Percentiles rank a stretch among this genome's conserved stretches.
Evolutionary conservation across 2,888 invertebrate genomes (phyloP).

Genomic region (Orthonevra nobilis): DNA sequence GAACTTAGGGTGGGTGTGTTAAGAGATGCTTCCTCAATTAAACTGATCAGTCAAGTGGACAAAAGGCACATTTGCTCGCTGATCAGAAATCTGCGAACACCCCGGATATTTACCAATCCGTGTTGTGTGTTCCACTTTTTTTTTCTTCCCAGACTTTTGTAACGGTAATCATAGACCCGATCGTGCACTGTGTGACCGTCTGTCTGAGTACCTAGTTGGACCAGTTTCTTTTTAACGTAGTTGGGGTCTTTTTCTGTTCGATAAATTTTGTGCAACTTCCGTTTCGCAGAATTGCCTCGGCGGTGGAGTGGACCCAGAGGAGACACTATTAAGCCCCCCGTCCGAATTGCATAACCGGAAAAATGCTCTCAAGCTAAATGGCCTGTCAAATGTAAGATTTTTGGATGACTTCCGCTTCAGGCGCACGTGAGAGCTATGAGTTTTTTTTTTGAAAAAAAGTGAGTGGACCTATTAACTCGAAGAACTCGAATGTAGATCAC

Average conservation of each 20-base stretch:
- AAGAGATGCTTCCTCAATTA: conserved; percentile 3
- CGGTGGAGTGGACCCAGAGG: background rate
- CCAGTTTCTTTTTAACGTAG: conserved; percentile 37
- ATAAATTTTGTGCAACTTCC: conserved; percentile 51
- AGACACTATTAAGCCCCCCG: conserved; percentile 15
- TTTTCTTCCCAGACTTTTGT: conserved; percentile 50
- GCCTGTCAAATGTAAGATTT: conserved; percentile 41
- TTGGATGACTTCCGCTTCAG: conserved; percentile 45
- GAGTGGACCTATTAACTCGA: background rate
- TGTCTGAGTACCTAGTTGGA: conserved; percentile 36
- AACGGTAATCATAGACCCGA: conserved; percentile 27
- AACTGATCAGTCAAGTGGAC: background rate
- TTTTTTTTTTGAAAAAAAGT: background rate
- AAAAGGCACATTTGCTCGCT: background rate
- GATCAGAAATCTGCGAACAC: conserved; percentile 17
- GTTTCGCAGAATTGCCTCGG: conserved; percentile 25
- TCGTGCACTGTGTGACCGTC: background rate
- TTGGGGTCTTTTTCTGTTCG: conserved; percentile 8
- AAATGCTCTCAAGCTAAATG: conserved; percentile 21
- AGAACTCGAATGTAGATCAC: background rate
- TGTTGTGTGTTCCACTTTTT: conserved; percentile 37
- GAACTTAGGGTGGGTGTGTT: conserved; percentile 41
- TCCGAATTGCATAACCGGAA: conserved; percentile 46
- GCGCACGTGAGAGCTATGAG: background rate
- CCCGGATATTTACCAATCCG: conserved; percentile 62